Base-by-base conservation (phyloP, 2,797 vertebrate species). In the Erethizon dorsatum region DNA sequence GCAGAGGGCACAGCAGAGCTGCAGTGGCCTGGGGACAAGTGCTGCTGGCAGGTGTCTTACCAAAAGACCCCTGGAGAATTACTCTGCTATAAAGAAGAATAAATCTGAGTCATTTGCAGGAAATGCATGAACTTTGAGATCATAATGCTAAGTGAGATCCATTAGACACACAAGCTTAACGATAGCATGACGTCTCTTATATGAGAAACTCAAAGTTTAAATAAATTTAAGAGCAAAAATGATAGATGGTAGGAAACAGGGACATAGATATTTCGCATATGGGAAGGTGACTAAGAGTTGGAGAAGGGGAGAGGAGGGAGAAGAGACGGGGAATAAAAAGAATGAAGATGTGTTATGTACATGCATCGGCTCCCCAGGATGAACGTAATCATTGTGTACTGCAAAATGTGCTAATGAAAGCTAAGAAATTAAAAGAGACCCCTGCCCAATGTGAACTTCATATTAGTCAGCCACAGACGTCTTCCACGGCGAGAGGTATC, bases 21-120 rank as follows among this genome's bases (percentile, higher is more conserved):
- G 26, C n/a, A 28, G 31, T 47, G 15, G 1, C 37, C 8, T 22
- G 6, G 52, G 1, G 4, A 13, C 0, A 13, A 1, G 24, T 4
- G 45, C 15, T 20, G 56, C 41, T 0, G 1, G 45, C n/a, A 11
- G 28, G 47, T 5, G 8, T n/a, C 45, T 22, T 71, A 26, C 13
- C n/a, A 17, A 45, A 26, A 71, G 10, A 5, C 20, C 18, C 8
- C 33, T 8, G 65, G 33, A 67, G 65, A 67, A 67, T n/a, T n/a
- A n/a, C 31, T n/a, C 31, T 65, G 31, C 65, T n/a, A 33, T 28
- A 33, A 22, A 22, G 67, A 20, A 18, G 67, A 20, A 18, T 20
- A 18, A 18, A 37, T 5, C 7, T 1, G n/a, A 41, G 69, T 24
- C 69, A 41, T 41, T 10, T 71, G n/a, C 22, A 41, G n/a, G 69